Conservation (phyloP, 2,113 vertebrate species). For the Furnarius figulus region DNA sequence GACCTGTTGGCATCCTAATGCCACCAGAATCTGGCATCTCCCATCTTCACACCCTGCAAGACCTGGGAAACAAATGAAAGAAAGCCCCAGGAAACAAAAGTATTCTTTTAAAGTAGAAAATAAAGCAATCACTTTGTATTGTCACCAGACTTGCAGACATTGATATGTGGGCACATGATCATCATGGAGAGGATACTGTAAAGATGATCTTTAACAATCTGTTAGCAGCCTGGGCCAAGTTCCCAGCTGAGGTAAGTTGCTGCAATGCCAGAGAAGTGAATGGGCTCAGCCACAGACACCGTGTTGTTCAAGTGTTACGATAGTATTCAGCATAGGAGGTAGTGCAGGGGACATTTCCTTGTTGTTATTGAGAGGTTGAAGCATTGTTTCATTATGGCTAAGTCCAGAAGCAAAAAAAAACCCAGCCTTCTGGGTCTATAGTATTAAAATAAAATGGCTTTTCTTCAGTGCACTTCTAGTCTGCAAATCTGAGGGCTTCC, state of each 20-base stretch:
- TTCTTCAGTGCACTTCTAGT: not conserved
- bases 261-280: not conserved
- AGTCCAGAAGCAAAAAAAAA: not conserved
- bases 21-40: not conserved
- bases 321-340: not conserved
- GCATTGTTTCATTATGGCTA: not conserved
- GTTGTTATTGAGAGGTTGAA: not conserved
- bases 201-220: not conserved
- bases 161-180: not conserved
- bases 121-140: not conserved
- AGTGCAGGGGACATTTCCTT: not conserved
- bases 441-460: not conserved
- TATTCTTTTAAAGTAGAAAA: not conserved
- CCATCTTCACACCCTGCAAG: not conserved
- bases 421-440: not conserved
- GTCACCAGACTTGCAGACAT: not conserved
- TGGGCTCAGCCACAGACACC: not conserved
- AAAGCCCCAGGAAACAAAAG: not conserved
- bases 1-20: not conserved
- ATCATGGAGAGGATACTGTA: not conserved
- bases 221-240: not conserved
- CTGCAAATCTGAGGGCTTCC: not conserved
- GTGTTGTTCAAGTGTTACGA: not conserved
- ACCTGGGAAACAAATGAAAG: not conserved
- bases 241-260: not conserved